phyloP scores from a whole-genome alignment of 2,113 vertebrate species.

The Neodon shergylaensis region DNA sequence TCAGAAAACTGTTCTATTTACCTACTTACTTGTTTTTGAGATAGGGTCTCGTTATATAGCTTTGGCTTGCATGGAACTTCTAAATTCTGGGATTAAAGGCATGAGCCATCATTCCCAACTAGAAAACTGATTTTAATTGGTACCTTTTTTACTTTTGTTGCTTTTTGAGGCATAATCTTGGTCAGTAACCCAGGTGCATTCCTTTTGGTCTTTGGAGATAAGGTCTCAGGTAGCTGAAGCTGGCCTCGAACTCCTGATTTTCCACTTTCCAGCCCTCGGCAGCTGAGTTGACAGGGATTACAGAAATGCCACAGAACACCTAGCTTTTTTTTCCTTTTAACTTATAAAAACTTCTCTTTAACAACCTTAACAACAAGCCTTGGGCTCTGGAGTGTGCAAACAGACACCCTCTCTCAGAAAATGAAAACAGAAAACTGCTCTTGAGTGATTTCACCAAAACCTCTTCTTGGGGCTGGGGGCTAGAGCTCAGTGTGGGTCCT shows the following conservation, averaged over 20 bases:
- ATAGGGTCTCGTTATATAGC: not conserved
- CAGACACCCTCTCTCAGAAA: not conserved
- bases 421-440: not conserved
- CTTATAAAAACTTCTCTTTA: not conserved
- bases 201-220: not conserved
- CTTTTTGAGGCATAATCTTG: not conserved
- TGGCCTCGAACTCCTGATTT: not conserved
- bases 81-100: not conserved
- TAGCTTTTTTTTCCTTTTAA: not conserved
- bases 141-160: not conserved
- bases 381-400: not conserved
- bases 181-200: not conserved
- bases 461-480: not conserved
- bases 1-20: not conserved
- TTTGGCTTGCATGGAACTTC: too few species aligned
- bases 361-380: not conserved
- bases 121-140: not conserved
- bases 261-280: too few species aligned
- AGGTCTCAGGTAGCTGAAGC: not conserved
- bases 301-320: not conserved
- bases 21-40: not conserved
- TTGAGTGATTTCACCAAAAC: constrained; percentile 19
- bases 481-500: not conserved
- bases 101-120: not conserved
- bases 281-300: not conserved